Evolutionary conservation across 2,113 vertebrate genomes (phyloP), one percentile per base, ranked within the genome.

Genomic region (Gavia stellata): DNA sequence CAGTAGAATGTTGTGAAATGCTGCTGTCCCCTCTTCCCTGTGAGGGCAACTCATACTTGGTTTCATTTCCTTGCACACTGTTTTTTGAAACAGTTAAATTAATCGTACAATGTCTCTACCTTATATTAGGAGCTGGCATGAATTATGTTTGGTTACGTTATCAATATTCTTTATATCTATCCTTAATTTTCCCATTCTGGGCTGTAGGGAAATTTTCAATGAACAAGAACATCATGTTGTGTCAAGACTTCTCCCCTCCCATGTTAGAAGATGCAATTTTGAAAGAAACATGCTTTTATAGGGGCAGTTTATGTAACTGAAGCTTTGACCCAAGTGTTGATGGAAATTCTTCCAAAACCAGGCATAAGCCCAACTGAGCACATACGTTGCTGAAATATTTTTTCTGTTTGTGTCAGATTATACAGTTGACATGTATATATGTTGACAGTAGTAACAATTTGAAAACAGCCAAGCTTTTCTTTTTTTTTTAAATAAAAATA

Each of bases 1-100:
- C 29, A 38, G 17, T 10, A 1, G 8, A 36, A 1, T 7, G 7
- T 38, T 1, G 0, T 1, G 1, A 71, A 86, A 70, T 2, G 4
- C 45, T 40, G 45, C 11, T 44, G 8, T 25, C 3, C 13, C 36
- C 20, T 63, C 12, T 10, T 44, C 9, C 50, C 23, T 75, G 3
- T 23, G 24, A 26, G 55, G 29, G 9, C 7, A 80, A 24, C 8
- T 11, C 2, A 0, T 6, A 25, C 24, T 58, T 40, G 4, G 2
- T 52, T 85, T 83, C 2, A 25, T 50, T 77, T 75, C 9, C 20
- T 85, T 82, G 13, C 25, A 50, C 9, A 5, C 2, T n/a, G 10
- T 16, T 49, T 73, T 81, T 26, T 66, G 17, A 71, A 71, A 40
- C 8, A 26, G 29, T 38, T 42, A 36, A 33, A 14, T 42, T 71